Percentiles rank a stretch among this genome's conserved stretches.
phyloP scores from a whole-genome alignment of 2,113 vertebrate species.

The Anguilla japonica region DNA sequence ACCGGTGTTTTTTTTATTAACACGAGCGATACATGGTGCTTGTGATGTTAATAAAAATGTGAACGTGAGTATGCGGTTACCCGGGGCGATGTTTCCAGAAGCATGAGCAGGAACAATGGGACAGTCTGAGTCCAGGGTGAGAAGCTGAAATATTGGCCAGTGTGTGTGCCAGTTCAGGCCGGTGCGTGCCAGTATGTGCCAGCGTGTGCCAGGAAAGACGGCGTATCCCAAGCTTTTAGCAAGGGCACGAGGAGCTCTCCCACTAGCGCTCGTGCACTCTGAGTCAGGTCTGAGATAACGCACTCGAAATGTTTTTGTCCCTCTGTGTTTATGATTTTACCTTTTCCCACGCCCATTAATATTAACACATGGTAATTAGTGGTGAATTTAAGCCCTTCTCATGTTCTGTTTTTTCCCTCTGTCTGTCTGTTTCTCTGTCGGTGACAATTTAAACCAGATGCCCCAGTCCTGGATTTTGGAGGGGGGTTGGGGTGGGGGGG shows the following conservation, averaged over 20 bases:
- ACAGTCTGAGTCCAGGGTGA: slow-evolving; percentile 17
- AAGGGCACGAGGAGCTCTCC: background rate
- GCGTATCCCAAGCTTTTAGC: background rate
- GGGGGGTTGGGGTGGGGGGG: slow-evolving; percentile 74
- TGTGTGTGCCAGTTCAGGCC: slow-evolving; percentile 33
- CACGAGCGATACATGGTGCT: background rate
- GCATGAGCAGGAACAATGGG: slow-evolving; percentile 31
- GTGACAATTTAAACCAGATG: slow-evolving; percentile 83
- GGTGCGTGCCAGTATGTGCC: slow-evolving; percentile 19
- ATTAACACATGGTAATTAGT: slow-evolving; percentile 84
- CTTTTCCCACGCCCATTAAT: slow-evolving; percentile 74
- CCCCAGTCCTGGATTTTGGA: slow-evolving; percentile 64
- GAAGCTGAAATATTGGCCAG: slow-evolving; percentile 12
- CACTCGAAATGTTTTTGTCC: slow-evolving; percentile 19
- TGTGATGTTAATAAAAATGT: background rate
- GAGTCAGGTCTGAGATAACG: background rate
- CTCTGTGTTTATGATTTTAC: slow-evolving; percentile 54
- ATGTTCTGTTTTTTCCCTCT: slow-evolving; percentile 56
- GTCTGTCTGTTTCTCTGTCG: slow-evolving; percentile 63
- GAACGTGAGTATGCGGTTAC: slow-evolving; percentile 8
- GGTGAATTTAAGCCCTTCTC: slow-evolving; percentile 67
- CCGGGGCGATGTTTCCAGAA: slow-evolving; percentile 7
- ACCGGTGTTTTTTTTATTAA: background rate
- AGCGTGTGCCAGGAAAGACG: background rate
- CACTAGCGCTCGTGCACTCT: background rate